Conservation (phyloP, 2,888 invertebrate genomes). For the Zaprionus bogoriensis region DNA sequence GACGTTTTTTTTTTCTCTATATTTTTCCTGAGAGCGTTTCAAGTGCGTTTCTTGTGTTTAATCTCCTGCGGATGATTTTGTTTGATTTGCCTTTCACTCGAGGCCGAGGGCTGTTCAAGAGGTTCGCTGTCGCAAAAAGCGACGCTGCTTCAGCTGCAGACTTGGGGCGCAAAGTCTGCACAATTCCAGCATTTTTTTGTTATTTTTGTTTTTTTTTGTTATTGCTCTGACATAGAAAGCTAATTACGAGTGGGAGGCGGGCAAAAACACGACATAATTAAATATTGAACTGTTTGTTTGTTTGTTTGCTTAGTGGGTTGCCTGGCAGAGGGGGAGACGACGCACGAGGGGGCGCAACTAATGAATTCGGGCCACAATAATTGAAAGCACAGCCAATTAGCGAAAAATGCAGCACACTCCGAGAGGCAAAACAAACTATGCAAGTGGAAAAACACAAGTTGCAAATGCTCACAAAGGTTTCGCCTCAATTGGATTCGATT, state of each 20-base stretch:
- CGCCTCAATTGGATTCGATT: conserved; percentile 12
- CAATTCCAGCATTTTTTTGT: not conserved
- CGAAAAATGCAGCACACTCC: conserved; percentile 19
- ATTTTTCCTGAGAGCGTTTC: conserved; percentile 13
- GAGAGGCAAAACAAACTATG: conserved; percentile 10
- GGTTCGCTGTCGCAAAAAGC: not conserved
- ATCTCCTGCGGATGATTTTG: conserved; percentile 38
- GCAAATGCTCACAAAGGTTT: not conserved
- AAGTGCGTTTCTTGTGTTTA: conserved; percentile 30
- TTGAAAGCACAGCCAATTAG: conserved; percentile 50
- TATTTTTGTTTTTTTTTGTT: not conserved
- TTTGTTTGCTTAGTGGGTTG: no score
- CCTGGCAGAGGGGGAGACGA: conserved; percentile 17
- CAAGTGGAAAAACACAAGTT: conserved; percentile 13
- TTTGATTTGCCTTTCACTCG: conserved; percentile 25
- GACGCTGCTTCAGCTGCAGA: conserved; percentile 8
- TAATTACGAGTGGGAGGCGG: not conserved
- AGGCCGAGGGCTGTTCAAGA: not conserved
- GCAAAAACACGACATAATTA: conserved; percentile 17
- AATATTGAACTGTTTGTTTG: conserved; percentile 38
- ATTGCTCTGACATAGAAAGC: not conserved
- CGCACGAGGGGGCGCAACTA: conserved; percentile 24
- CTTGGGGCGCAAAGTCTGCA: not conserved
- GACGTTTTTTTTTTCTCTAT: not conserved
- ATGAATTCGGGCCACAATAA: conserved; percentile 46